Evolutionary conservation across 2,797 vertebrate species (phyloP).

Genomic region (Channallabes apus): DNA sequence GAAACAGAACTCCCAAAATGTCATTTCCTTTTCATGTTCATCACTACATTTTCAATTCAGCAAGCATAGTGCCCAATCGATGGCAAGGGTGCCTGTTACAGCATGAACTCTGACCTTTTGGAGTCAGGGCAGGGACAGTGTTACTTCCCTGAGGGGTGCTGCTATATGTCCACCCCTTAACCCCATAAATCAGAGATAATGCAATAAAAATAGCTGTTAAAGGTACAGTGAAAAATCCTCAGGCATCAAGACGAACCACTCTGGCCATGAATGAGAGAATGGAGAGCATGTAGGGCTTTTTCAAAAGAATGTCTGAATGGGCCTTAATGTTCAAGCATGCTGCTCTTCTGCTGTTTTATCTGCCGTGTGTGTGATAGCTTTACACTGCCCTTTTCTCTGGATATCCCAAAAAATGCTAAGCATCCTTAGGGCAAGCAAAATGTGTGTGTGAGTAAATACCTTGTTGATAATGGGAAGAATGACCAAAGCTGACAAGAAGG

Average conservation of each 20-base stretch:
- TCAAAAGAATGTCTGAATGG: slow-evolving; percentile 38
- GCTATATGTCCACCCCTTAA: slow-evolving; percentile 38
- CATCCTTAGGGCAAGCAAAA: neutral
- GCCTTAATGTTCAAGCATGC: neutral
- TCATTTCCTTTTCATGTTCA: slow-evolving; percentile 50
- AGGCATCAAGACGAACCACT: slow-evolving; percentile 17
- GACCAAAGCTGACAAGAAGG: neutral
- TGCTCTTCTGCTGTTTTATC: slow-evolving; percentile 22
- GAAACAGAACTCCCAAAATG: slow-evolving; percentile 55
- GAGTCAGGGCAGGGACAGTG: slow-evolving; percentile 16
- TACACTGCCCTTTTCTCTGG: slow-evolving; percentile 10
- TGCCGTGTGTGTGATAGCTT: slow-evolving; percentile 14
- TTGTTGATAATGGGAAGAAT: neutral
- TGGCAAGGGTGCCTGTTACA: slow-evolving; percentile 18
- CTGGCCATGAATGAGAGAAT: slow-evolving; percentile 15
- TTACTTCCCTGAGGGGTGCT: neutral
- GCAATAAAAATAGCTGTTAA: slow-evolving; percentile 36
- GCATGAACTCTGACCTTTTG: slow-evolving; percentile 22
- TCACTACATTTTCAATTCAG: slow-evolving; percentile 47
- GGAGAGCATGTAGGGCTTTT: slow-evolving; percentile 31
- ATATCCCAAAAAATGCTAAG: slow-evolving; percentile 8
- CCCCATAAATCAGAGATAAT: slow-evolving; percentile 46
- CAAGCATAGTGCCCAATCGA: neutral
- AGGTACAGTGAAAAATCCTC: slow-evolving; percentile 38
- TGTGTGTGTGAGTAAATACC: slow-evolving; percentile 7